Evolutionary conservation across 2,888 invertebrate species (phyloP).

Genomic region (Callyntrura sp.): DNA sequence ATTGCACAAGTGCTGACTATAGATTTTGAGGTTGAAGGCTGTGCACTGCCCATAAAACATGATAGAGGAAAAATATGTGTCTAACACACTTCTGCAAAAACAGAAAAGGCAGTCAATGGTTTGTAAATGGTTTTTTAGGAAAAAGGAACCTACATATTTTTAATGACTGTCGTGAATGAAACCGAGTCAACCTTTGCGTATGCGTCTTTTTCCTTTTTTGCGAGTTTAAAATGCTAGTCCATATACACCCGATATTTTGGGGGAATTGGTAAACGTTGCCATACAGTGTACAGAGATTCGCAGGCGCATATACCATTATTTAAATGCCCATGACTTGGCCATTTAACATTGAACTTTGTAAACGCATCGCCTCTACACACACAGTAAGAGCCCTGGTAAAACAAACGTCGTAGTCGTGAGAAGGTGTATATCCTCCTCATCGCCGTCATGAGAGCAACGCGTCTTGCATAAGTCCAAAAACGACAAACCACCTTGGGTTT

Average conservation of each 20-base stretch:
- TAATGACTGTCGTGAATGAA: slow-evolving; percentile 38
- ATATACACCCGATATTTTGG: no score
- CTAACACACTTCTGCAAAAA: slow-evolving; percentile 35
- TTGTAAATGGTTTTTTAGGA: no score
- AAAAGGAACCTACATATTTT: slow-evolving; percentile 50
- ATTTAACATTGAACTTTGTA: slow-evolving; percentile 10
- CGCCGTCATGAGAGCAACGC: neutral
- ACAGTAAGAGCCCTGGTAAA: no score
- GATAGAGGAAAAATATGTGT: neutral
- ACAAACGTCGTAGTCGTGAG: neutral
- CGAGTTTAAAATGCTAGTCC: no score
- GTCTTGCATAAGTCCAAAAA: slow-evolving; percentile 15
- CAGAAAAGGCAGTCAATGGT: slow-evolving; percentile 37
- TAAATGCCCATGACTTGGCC: neutral
- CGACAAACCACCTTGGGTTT: neutral
- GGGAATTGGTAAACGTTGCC: no score
- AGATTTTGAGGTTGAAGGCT: slow-evolving; percentile 31
- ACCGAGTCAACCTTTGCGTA: slow-evolving; percentile 26
- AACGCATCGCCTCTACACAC: neutral
- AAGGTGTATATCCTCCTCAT: neutral
- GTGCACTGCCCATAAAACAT: neutral
- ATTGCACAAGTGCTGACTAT: slow-evolving; percentile 17
- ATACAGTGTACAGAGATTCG: slow-evolving; percentile 5
- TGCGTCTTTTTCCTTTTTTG: slow-evolving; percentile 4
- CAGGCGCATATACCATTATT: slow-evolving; percentile 19